phyloP scores from a whole-genome alignment of 2,888 invertebrate genomes.

The Noctua janthina region DNA sequence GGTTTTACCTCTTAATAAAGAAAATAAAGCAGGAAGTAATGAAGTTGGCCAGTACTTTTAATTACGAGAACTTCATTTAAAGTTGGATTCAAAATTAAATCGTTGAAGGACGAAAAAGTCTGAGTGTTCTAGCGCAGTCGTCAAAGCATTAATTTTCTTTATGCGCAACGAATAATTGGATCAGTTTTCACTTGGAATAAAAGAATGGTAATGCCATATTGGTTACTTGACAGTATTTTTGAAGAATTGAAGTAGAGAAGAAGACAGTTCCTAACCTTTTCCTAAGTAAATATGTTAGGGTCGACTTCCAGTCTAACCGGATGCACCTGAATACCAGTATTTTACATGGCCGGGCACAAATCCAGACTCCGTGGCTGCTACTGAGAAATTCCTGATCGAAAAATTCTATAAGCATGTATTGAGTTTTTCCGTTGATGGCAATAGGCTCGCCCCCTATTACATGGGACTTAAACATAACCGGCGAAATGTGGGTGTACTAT shows the following conservation, averaged over 20 bases:
- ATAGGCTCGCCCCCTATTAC: no score
- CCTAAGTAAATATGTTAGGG: not conserved
- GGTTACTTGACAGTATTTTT: not conserved
- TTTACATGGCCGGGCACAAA: not conserved
- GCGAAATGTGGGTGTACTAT: no score
- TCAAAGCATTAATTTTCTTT: conserved; percentile 5
- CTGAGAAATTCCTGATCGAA: no score
- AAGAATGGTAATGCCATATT: not conserved
- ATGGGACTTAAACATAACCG: no score
- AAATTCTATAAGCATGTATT: no score
- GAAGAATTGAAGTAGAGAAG: not conserved
- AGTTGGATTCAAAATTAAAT: not conserved
- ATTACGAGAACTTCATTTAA: conserved; percentile 9
- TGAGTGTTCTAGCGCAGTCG: not conserved
- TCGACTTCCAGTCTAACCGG: not conserved
- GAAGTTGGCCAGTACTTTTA: conserved; percentile 20
- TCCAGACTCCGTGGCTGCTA: no score
- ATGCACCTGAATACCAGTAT: not conserved
- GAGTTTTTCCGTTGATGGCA: no score
- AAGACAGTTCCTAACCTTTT: not conserved
- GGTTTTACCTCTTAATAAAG: not conserved
- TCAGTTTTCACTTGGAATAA: not conserved
- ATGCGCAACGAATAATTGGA: not conserved
- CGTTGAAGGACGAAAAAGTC: not conserved
- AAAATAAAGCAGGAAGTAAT: conserved; percentile 13